phyloP scores from a whole-genome alignment of 2,888 invertebrate species.

The Zelleria hepariella region DNA sequence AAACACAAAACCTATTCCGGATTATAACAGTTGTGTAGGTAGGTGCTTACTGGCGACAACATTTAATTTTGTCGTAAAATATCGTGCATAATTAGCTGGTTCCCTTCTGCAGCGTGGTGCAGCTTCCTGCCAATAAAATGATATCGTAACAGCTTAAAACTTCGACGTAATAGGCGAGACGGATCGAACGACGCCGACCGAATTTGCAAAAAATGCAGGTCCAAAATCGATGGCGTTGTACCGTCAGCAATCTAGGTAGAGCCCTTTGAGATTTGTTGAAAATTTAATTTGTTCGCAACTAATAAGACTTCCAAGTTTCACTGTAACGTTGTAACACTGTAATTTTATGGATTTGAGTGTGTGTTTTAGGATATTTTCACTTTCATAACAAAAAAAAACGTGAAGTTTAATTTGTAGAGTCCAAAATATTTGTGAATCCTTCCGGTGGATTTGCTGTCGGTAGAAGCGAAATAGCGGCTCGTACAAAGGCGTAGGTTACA shows the following conservation, averaged over 20 bases:
- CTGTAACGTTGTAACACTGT: too few relatives aligned
- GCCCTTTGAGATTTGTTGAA: too few relatives aligned
- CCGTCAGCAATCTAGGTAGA: conserved; percentile 24
- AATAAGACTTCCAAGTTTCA: too few relatives aligned
- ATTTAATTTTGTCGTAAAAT: background rate
- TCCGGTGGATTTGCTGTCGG: conserved; percentile 19
- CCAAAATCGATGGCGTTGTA: conserved; percentile 29
- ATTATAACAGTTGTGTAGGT: too few relatives aligned
- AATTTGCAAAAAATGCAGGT: conserved; percentile 52
- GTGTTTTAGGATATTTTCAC: too few relatives aligned
- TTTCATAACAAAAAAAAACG: too few relatives aligned
- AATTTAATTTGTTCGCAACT: too few relatives aligned
- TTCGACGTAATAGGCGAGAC: conserved; percentile 45
- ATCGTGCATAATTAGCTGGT: conserved; percentile 20
- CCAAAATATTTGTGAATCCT: background rate
- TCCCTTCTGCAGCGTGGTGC: conserved; percentile 17
- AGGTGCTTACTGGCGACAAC: too few relatives aligned
- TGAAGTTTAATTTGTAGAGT: too few relatives aligned
- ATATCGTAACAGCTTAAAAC: conserved; percentile 43
- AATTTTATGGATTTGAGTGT: too few relatives aligned
- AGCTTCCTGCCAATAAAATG: conserved; percentile 38
- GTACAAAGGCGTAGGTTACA: conserved; percentile 40
- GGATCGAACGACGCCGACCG: conserved; percentile 34
- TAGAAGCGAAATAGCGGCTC: conserved; percentile 33
- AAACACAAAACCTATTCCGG: too few relatives aligned